Percentiles rank a stretch among this genome's conserved stretches.
Conservation (phyloP, 1,140 invertebrate species). For the Apolygus lucorum region DNA sequence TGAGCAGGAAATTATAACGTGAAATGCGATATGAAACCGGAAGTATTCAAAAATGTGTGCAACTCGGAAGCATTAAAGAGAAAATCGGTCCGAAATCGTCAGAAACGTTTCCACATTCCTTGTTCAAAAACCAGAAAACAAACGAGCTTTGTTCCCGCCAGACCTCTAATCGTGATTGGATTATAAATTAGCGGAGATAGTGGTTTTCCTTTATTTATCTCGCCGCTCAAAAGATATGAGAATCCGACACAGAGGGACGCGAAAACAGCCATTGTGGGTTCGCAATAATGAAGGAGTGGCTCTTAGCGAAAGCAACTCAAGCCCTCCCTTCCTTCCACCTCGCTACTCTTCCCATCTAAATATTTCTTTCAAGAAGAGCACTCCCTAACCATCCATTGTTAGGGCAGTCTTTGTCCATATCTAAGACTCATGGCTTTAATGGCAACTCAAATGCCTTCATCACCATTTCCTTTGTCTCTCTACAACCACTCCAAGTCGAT, state of each 20-base stretch:
- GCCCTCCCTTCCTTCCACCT: not conserved
- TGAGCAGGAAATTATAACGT: too few relatives aligned
- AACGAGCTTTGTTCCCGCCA: not conserved
- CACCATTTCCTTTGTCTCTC: not conserved
- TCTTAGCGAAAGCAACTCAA: slow-evolving; percentile 7
- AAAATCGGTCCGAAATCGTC: too few relatives aligned
- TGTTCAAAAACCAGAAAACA: too few relatives aligned
- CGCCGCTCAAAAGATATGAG: not conserved
- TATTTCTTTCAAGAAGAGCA: slow-evolving; percentile 10
- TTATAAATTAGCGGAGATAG: not conserved
- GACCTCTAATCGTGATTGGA: not conserved
- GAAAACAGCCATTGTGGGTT: slow-evolving; percentile 6
- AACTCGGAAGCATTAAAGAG: too few relatives aligned
- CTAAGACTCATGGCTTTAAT: slow-evolving; percentile 15
- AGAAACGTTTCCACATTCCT: too few relatives aligned
- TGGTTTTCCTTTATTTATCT: not conserved
- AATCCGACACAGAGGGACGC: not conserved
- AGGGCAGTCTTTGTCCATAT: slow-evolving; percentile 4
- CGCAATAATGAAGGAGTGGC: slow-evolving; percentile 11
- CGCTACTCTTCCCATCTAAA: slow-evolving; percentile 12
- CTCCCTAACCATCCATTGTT: slow-evolving; percentile 10
- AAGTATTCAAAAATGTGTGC: too few relatives aligned
- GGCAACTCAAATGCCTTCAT: slow-evolving; percentile 3
- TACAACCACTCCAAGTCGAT: slow-evolving; percentile 4
- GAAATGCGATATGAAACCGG: too few relatives aligned